Percentiles rank a stretch among this genome's conserved stretches.
These are phyloP conservation scores for Tinea pellionella DNA, from an alignment of 2,888 invertebrate species.

Conservation along the genomic window DNA sequence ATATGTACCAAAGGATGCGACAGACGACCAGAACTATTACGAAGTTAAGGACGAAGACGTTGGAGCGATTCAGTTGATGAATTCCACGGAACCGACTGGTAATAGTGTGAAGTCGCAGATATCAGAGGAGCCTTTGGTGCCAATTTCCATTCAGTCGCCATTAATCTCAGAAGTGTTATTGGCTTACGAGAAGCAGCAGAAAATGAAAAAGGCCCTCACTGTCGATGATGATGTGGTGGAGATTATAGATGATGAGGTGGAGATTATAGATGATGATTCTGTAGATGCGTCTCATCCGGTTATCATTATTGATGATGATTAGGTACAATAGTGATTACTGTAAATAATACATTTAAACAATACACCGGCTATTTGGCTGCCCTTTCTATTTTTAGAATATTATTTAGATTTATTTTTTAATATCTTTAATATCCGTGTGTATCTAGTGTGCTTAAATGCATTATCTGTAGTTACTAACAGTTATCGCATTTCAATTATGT, in stretches of 20 bases:
- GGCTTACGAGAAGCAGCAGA: slow-evolving; percentile 28
- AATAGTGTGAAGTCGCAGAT: neutral
- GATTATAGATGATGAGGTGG: slow-evolving; percentile 38
- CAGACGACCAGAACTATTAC: slow-evolving; percentile 55
- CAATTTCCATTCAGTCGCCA: slow-evolving; percentile 42
- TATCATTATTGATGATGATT: slow-evolving; percentile 38
- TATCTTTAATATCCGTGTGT: too few species aligned
- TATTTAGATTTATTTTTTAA: too few species aligned
- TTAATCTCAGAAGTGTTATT: slow-evolving; percentile 59
- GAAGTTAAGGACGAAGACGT: slow-evolving; percentile 45
- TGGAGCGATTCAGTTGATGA: slow-evolving; percentile 16
- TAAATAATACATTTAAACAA: neutral
- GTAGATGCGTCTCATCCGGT: slow-evolving; percentile 23
- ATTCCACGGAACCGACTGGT: neutral
- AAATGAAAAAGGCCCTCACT: neutral
- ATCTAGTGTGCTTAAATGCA: too few species aligned
- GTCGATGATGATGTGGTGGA: slow-evolving; percentile 24
- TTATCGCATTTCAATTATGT: too few species aligned
- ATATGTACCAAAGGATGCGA: slow-evolving; percentile 48
- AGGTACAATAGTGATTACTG: neutral
- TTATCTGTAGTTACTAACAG: too few species aligned
- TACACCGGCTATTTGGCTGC: neutral
- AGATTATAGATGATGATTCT: slow-evolving; percentile 37
- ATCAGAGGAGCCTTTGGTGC: slow-evolving; percentile 16
- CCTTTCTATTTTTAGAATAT: neutral